phyloP scores from a whole-genome alignment of 2,888 invertebrate species.

The Tachina fera region DNA sequence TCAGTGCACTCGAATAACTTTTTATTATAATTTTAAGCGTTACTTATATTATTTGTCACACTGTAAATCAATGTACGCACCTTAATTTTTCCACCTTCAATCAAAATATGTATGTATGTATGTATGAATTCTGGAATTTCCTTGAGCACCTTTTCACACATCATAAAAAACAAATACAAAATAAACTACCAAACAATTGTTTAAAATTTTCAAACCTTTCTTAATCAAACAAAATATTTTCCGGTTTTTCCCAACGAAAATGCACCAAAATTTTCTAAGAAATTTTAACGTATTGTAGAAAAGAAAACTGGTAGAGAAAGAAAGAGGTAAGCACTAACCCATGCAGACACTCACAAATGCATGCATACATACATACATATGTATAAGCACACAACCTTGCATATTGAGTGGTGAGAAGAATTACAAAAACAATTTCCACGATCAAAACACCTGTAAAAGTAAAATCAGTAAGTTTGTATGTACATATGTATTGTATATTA shows the following conservation, averaged over 20 bases:
- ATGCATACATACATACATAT: not conserved
- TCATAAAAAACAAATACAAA: conserved; percentile 18
- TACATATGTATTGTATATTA: not conserved
- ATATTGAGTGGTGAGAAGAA: not conserved
- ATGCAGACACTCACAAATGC: not conserved
- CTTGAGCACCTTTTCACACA: conserved; percentile 22
- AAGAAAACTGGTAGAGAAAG: too few relatives aligned
- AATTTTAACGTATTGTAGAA: too few relatives aligned
- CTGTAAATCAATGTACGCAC: not conserved
- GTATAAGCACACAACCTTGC: not conserved
- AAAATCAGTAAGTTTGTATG: conserved; percentile 5
- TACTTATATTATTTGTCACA: not conserved
- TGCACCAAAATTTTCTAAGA: not conserved
- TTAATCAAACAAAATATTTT: conserved; percentile 32
- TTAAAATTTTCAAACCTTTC: conserved; percentile 24
- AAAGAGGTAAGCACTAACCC: too few relatives aligned
- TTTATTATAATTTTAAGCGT: too few relatives aligned
- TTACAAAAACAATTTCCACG: conserved; percentile 38
- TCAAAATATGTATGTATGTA: too few relatives aligned
- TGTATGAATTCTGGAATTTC: conserved; percentile 45
- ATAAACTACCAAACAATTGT: not conserved
- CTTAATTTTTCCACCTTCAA: conserved; percentile 1
- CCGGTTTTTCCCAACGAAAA: conserved; percentile 16
- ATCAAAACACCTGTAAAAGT: conserved; percentile 44
- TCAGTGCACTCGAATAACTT: too few relatives aligned